Conservation (phyloP, 2,888 invertebrate genomes). For the Orchesella flavescens region DNA sequence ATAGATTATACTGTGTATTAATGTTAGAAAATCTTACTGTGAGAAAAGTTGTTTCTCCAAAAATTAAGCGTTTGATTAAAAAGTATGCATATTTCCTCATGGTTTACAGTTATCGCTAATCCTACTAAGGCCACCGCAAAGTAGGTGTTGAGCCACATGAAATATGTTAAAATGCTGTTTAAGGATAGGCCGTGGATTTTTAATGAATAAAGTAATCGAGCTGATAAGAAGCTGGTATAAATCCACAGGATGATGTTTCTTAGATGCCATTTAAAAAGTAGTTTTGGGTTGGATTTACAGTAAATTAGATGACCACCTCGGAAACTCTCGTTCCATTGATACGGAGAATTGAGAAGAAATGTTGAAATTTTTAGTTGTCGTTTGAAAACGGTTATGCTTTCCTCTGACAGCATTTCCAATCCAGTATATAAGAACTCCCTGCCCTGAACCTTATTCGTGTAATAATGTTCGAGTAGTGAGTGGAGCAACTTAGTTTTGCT, state of each 20-base stretch:
- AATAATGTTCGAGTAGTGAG: too few relatives aligned
- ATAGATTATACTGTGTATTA: too few relatives aligned
- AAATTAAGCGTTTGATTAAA: neutral
- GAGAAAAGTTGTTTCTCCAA: neutral
- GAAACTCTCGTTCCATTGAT: neutral
- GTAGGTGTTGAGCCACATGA: neutral
- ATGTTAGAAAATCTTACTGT: neutral
- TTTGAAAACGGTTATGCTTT: neutral
- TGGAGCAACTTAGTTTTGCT: too few relatives aligned
- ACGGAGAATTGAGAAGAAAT: neutral
- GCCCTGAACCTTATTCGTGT: too few relatives aligned
- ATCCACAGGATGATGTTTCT: neutral
- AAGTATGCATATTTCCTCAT: conserved; percentile 3
- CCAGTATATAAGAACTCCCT: too few relatives aligned
- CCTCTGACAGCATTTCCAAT: neutral
- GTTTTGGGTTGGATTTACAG: neutral
- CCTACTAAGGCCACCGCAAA: neutral
- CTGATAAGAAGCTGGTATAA: neutral
- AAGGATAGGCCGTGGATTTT: neutral
- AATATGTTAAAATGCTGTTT: neutral
- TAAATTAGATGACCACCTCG: neutral
- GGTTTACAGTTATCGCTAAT: neutral
- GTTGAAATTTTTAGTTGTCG: neutral
- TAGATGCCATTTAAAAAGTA: too few relatives aligned
- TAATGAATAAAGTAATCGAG: neutral